A percentile compares a stretch with the other conserved stretches of the same genome.
These are phyloP conservation scores for Tetranychus piercei DNA, from an alignment of 2,888 invertebrate genomes.

Conservation along the genomic window DNA sequence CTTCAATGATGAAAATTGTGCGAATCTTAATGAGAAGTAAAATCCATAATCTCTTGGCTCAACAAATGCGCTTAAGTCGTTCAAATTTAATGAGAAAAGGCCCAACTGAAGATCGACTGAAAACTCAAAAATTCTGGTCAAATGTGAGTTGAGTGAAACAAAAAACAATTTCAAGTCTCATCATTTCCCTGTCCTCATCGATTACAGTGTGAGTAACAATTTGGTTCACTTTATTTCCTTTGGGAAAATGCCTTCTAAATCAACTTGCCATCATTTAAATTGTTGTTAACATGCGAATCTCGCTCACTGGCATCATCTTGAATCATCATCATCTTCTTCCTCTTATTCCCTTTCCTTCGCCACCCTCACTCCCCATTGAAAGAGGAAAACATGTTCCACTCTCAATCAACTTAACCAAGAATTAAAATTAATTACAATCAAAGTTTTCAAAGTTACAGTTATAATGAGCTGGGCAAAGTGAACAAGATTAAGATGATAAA, in stretches of 20 bases:
- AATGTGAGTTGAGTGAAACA: no score
- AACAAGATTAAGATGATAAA: no score
- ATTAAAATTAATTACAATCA: neutral
- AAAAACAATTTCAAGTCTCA: neutral
- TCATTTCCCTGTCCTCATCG: neutral
- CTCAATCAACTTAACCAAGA: neutral
- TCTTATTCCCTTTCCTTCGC: neutral
- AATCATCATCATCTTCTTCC: neutral
- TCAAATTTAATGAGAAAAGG: no score
- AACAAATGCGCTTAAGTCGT: no score
- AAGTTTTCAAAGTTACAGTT: neutral
- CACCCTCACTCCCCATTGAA: neutral
- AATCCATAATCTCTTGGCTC: no score
- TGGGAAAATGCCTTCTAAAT: neutral
- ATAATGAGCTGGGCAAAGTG: no score
- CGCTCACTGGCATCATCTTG: neutral
- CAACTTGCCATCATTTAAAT: neutral
- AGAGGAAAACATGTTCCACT: no score
- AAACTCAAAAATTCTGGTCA: no score
- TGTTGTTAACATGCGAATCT: neutral
- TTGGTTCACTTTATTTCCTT: neutral
- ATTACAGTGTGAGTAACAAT: neutral
- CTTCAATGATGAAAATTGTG: no score
- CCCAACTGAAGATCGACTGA: no score
- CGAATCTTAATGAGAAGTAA: no score